Percentiles rank a stretch among this genome's conserved stretches.
These are phyloP conservation scores for Heliornis fulica DNA, from an alignment of 2,113 vertebrate genomes.

Conservation along the genomic window DNA sequence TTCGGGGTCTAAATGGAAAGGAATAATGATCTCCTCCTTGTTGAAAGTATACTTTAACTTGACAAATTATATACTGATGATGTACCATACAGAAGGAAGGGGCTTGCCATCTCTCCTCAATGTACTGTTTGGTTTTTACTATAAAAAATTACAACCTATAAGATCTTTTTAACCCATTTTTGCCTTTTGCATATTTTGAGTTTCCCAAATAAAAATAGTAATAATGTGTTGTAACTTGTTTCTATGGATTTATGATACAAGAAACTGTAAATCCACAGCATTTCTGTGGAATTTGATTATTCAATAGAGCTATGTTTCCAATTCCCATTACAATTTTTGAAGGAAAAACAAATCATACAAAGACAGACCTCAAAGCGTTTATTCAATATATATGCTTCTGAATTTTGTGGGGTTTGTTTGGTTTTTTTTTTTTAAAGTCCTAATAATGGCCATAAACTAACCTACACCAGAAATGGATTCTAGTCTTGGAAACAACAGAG, in stretches of 20 bases:
- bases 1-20: not conserved
- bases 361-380: not conserved
- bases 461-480: not conserved
- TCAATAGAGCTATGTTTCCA: not conserved
- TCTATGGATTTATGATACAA: not conserved
- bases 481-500: not conserved
- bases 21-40: not conserved
- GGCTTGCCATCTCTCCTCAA: not conserved
- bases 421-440: no score
- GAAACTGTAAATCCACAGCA: not conserved
- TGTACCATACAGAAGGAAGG: not conserved
- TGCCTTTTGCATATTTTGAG: not conserved
- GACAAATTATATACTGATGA: not conserved
- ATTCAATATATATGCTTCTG: not conserved
- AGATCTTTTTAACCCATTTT: not conserved
- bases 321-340: not conserved
- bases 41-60: not conserved
- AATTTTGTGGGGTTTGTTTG: not conserved
- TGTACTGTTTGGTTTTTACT: not conserved
- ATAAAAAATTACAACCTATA: not conserved
- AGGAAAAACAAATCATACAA: not conserved
- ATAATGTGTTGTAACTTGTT: not conserved
- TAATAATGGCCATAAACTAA: not conserved
- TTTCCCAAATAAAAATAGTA: not conserved
- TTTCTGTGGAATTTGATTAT: constrained; percentile 9